Conservation (phyloP, 2,888 invertebrate genomes). For the Malthinus flaveolus region DNA sequence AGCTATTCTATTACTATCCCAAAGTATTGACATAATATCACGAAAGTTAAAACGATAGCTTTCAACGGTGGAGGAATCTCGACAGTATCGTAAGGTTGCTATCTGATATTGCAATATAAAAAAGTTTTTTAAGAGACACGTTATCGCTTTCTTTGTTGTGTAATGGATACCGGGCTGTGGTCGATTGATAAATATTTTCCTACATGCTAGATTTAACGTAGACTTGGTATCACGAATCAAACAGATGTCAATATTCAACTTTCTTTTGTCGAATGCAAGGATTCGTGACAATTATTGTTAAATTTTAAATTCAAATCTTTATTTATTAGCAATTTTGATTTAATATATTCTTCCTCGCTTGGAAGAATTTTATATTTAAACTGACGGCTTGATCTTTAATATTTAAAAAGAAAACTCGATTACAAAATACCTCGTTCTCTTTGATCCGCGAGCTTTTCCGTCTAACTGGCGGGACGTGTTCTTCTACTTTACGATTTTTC, state of each 20-base stretch:
- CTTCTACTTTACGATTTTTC: no score
- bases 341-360: no score
- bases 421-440: no score
- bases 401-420: no score
- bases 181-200: constrained; percentile 18
- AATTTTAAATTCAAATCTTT: constrained; percentile 14
- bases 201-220: constrained; percentile 24
- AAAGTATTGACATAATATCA: constrained; percentile 17
- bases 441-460: no score
- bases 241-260: constrained; percentile 27
- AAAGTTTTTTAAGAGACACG: not conserved
- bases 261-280: constrained; percentile 31
- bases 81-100: constrained; percentile 12
- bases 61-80: constrained; percentile 13
- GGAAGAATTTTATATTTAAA: no score
- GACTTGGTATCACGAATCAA: constrained; percentile 30
- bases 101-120: constrained; percentile 11
- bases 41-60: constrained; percentile 13
- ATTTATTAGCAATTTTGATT: not conserved
- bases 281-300: constrained; percentile 29
- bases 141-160: constrained; percentile 13
- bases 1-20: constrained; percentile 7
- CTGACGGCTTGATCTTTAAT: no score
- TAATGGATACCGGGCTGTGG: constrained; percentile 11
- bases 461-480: no score